Evolutionary conservation across 2,797 vertebrate genomes (phyloP).

Genomic region (Neoniphon sammara): DNA sequence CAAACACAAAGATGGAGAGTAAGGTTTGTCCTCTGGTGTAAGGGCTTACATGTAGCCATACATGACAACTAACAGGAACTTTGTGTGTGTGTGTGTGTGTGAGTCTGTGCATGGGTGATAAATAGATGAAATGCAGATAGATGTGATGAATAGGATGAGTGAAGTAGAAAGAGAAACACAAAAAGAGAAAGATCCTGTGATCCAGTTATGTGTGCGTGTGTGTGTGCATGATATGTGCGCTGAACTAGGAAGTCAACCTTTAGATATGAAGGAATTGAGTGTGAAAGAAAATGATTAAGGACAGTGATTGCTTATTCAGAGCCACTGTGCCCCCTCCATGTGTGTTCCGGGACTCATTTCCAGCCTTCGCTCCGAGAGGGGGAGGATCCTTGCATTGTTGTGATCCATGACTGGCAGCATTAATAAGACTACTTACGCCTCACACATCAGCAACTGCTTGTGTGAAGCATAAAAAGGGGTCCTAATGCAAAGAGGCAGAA

Average conservation of each 20-base stretch:
- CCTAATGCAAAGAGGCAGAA: slow-evolving; percentile 23
- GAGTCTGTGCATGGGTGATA: no score
- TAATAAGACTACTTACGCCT: slow-evolving; percentile 67
- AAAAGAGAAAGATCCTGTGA: neutral
- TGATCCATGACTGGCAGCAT: slow-evolving; percentile 70
- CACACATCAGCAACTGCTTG: slow-evolving; percentile 70
- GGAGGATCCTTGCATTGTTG: slow-evolving; percentile 57
- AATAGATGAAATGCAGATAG: no score
- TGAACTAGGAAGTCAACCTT: slow-evolving; percentile 3
- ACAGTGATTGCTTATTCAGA: slow-evolving; percentile 61
- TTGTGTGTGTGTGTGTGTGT: no score
- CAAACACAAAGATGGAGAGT: no score
- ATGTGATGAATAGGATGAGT: neutral
- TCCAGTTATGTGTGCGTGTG: neutral
- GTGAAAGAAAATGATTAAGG: slow-evolving; percentile 54
- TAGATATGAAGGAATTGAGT: slow-evolving; percentile 8
- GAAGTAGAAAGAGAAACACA: neutral
- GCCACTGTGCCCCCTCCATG: slow-evolving; percentile 28
- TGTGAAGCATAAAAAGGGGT: slow-evolving; percentile 68
- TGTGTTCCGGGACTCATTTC: slow-evolving; percentile 45
- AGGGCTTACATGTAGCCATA: no score
- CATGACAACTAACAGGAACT: no score
- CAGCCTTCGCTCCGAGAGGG: slow-evolving; percentile 34
- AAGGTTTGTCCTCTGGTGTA: no score
- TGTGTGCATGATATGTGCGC: neutral